Evolutionary conservation across 2,113 vertebrate species (phyloP).

Genomic region (Phaethon lepturus): DNA sequence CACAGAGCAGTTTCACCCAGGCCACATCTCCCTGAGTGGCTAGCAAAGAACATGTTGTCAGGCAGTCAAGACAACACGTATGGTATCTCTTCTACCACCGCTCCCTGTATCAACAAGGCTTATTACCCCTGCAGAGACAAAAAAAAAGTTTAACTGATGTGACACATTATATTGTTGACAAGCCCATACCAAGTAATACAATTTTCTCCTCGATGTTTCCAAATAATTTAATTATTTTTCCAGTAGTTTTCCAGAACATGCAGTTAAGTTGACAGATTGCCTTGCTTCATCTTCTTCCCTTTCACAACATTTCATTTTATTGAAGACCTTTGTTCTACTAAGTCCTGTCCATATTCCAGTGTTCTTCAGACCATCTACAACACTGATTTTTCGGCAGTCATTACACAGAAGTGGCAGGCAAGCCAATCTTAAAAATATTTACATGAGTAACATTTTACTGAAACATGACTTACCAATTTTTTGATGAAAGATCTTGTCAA

Average conservation of each 20-base stretch:
- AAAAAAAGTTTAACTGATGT: slow-evolving; percentile 4
- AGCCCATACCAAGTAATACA: slow-evolving; percentile 47
- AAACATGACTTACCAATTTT: slow-evolving; percentile 89
- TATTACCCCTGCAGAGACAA: not conserved
- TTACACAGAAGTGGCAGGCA: not conserved
- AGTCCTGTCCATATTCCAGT: not conserved
- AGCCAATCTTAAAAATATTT: not conserved
- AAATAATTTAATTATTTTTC: slow-evolving; percentile 59
- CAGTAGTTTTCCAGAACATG: slow-evolving; percentile 48
- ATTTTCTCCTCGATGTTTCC: slow-evolving; percentile 48
- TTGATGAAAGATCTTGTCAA: slow-evolving; percentile 98
- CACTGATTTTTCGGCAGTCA: not conserved
- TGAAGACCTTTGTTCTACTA: not conserved
- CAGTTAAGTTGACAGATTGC: slow-evolving; percentile 31
- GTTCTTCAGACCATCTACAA: not conserved
- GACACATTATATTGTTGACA: slow-evolving; percentile 53
- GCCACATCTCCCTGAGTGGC: accelerated
- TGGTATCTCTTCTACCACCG: not conserved
- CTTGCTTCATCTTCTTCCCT: not conserved
- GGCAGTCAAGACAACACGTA: not conserved
- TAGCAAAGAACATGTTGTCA: not conserved
- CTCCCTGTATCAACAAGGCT: not conserved
- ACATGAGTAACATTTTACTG: accelerated
- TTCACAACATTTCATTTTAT: not conserved
- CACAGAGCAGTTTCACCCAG: not conserved